phyloP scores from a whole-genome alignment of 2,888 invertebrate genomes.

The Cryptosula pallasiana region DNA sequence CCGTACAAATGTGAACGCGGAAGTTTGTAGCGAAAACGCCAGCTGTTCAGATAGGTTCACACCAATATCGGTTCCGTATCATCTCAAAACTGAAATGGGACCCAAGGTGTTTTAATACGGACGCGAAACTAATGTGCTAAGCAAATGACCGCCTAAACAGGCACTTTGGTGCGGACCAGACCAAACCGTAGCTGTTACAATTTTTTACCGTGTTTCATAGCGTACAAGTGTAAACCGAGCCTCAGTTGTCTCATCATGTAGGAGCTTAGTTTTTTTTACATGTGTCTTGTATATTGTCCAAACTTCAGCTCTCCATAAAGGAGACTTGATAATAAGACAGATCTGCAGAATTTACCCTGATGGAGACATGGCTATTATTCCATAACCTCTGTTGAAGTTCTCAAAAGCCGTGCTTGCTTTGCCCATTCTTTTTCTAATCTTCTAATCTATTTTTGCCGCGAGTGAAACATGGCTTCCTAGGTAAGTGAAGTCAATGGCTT shows the following conservation, averaged over 20 bases:
- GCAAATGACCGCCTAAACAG: too few relatives aligned
- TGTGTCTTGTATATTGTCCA: neutral
- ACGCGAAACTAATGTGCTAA: too few relatives aligned
- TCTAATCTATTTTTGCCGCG: neutral
- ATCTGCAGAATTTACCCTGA: neutral
- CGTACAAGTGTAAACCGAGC: too few relatives aligned
- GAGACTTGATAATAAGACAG: neutral
- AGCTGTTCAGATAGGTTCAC: too few relatives aligned
- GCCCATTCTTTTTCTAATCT: neutral
- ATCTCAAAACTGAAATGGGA: too few relatives aligned
- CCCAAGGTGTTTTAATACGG: too few relatives aligned
- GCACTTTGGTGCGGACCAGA: too few relatives aligned
- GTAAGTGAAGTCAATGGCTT: constrained; percentile 14
- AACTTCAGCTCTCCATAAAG: neutral
- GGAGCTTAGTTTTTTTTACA: neutral
- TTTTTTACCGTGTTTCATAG: too few relatives aligned
- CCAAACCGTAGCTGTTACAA: too few relatives aligned
- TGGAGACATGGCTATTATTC: neutral
- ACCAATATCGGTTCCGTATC: too few relatives aligned
- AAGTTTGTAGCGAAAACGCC: too few relatives aligned
- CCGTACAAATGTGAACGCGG: too few relatives aligned
- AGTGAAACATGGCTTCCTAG: neutral
- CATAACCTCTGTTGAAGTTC: neutral
- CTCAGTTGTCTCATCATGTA: constrained; percentile 2
- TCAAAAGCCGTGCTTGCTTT: neutral